Base-by-base conservation (phyloP, 2,797 vertebrate genomes). In the Dipus sagitta region DNA sequence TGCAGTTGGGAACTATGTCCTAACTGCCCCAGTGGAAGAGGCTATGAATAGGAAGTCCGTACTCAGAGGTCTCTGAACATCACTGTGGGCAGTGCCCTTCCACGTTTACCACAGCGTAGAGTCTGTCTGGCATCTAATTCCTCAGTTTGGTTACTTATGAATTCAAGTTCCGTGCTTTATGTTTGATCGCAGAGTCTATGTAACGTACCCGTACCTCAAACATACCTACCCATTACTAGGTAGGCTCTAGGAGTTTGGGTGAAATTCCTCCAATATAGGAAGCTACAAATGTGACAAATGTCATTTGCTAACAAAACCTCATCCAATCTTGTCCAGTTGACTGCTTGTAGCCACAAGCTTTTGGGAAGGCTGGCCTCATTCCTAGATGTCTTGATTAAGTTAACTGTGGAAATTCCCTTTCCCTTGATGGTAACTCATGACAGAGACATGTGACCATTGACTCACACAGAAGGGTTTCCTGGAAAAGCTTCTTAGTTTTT, bases 401-500 rank as follows among this genome's bases (percentile, higher is more conserved):
- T 71, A 83, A 13, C 58, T 78, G 28, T 79, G 75, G 93, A 93
- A 86, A 95, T 86, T 79, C 78, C 92, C 72, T 82, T 91, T 91
- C 75, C 86, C 58, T 84, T 70, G 38, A 88, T 67, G 75, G 67
- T 58, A 91, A 90, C 24, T 68, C 62, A 62, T 6, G 28, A 14
- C 65, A 86, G 79, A 93, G 42, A 4, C 32, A 20, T 15, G 14
- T 85, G 81, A 94, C 82, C 93, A 94, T 34, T 34, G 82, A 95
- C 52, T 82, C 81, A 87, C 1, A 11, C 87, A 86, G 72, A 93
- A 76, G 71, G 79, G 70, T 79, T 95, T 94, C 90, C 85, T 34
- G 60, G 79, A 87, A 88, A 80, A 23, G 34, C 62, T 94, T 71
- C 94, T 94, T 79, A 74, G 67, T 76, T 88, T n/a, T 96, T 88